A percentile compares a stretch with the other conserved stretches of the same genome.
Conservation (phyloP, 1,140 invertebrate genomes). For the Anastrepha ludens region DNA sequence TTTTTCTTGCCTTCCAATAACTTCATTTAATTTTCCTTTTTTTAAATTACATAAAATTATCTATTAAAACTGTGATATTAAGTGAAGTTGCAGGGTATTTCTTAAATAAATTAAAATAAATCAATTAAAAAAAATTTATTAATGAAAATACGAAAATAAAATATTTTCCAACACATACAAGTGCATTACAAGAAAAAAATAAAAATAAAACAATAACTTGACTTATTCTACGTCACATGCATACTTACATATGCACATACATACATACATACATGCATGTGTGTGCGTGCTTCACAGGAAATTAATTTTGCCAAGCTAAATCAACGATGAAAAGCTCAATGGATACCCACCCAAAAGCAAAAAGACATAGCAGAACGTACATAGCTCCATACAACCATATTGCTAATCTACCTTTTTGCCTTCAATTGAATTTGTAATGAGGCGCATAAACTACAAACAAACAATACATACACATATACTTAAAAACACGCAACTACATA, state of each 20-base stretch:
- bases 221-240: background rate
- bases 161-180: conserved; percentile 30
- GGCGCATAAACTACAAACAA: conserved; percentile 64
- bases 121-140: conserved; percentile 59
- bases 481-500: background rate
- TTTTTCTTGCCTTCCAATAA: background rate
- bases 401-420: conserved; percentile 55
- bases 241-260: background rate
- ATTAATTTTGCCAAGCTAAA: conserved; percentile 53
- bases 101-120: conserved; percentile 58
- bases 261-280: background rate
- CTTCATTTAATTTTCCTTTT: background rate
- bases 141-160: background rate
- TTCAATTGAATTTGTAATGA: conserved; percentile 64
- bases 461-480: conserved; percentile 58
- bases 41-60: conserved; percentile 58
- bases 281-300: background rate
- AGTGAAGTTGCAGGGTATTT: conserved; percentile 74
- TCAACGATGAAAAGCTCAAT: background rate
- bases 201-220: background rate
- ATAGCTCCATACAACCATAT: background rate
- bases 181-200: conserved; percentile 20
- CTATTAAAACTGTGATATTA: conserved; percentile 74
- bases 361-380: background rate
- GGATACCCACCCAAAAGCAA: conserved; percentile 33